phyloP scores from a whole-genome alignment of 2,113 vertebrate genomes.

The Tonatia bakeri region DNA sequence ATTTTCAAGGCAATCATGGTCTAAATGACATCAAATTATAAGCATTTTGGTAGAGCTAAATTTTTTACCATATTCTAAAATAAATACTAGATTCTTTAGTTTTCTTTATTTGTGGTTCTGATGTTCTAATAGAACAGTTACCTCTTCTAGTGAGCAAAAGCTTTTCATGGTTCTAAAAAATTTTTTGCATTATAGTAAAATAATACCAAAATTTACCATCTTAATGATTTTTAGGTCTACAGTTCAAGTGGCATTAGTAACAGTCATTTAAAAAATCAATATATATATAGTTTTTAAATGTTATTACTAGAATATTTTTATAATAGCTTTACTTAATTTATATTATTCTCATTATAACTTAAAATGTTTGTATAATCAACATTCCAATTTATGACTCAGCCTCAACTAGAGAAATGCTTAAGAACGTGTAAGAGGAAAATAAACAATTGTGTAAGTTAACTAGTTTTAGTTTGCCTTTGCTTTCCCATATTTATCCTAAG shows the following conservation, averaged over 20 bases:
- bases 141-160: neutral
- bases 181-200: neutral
- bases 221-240: neutral
- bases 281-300: neutral
- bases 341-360: neutral
- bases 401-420: neutral
- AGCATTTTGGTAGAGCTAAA: neutral
- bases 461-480: neutral
- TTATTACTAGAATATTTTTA: neutral
- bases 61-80: neutral
- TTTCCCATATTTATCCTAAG: neutral
- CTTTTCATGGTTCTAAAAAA: neutral
- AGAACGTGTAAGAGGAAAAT: neutral
- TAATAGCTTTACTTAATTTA: neutral
- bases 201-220: neutral
- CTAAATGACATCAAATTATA: neutral
- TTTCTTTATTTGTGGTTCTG: neutral
- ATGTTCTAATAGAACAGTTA: neutral
- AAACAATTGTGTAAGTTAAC: neutral
- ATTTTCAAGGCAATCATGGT: neutral
- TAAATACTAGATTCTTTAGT: neutral
- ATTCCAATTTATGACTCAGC: neutral
- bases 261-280: neutral
- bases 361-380: neutral
- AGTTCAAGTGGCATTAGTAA: neutral